Evolutionary conservation across 2,888 invertebrate genomes (phyloP), one percentile per base, ranked within the genome.

Genomic region (Abrostola triplasia): DNA sequence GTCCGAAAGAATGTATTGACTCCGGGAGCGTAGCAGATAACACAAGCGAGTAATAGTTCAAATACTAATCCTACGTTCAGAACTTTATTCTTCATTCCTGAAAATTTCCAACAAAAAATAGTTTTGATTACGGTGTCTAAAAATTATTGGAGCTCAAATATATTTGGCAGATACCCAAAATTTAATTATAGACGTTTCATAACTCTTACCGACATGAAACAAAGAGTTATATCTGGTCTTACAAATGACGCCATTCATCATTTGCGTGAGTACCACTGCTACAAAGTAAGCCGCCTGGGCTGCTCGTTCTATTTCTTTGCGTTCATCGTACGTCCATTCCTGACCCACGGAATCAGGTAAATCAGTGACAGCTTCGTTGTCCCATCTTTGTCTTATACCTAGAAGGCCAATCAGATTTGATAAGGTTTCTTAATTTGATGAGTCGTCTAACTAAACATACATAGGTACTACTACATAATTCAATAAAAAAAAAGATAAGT

Each of bases 211-310:
- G 81, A 97, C 96, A 70, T 96, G 96, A 81, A 96, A 93, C 58
- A 97, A 92, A 2, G 97, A 97, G 83, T 97, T 96, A 81, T 96
- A 95, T 83, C 97, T 93, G 5, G 97, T 97, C 88, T 97, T 97
- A 87, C 97, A 97, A 89, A 97, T 96, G 75, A 97, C 90, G 66
- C 97, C 93, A 91, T 97, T 97, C 83, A 96, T 95, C 95, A 97
- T 96, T 88, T 97, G 97, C 38, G 96, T 96, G 62, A 97, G 91
- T 40, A 97, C 97, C 59, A 97, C 95, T 5, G 97, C 95, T 8
- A 96, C 95, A 80, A 97, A 97, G 91, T 97, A 97, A 13, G 97
- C 95, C 6, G 97, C 96, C 82, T 97, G 96, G 73, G 96, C 95
- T 38, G 96, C 96, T 76, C 96, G 96, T 83, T 97, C 95, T 64